These are phyloP conservation scores for Brachyistius frenatus DNA, from an alignment of 2,113 vertebrate species.

Conservation along the genomic window DNA sequence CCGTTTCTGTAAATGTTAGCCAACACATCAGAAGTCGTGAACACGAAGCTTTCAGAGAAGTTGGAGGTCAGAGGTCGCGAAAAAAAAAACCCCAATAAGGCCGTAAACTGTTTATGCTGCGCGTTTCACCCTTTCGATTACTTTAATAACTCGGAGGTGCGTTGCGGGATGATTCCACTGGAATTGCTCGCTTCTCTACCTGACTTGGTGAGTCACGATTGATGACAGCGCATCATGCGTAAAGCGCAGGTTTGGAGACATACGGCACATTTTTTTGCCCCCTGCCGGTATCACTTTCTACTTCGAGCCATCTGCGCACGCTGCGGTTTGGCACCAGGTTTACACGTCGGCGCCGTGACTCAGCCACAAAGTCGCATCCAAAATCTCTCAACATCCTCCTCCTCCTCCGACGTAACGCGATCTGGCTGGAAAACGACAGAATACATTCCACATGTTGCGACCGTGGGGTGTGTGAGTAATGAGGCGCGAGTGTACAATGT, in stretches of 20 bases:
- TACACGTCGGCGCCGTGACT: conserved; percentile 46
- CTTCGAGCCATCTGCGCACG: too few species aligned
- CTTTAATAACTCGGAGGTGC: not conserved
- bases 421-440: conserved; percentile 55
- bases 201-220: conserved; percentile 17
- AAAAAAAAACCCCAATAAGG: too few species aligned
- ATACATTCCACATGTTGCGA: conserved; percentile 48
- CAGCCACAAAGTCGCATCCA: conserved; percentile 40
- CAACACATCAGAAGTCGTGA: too few species aligned
- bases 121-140: too few species aligned
- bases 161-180: not conserved
- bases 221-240: not conserved
- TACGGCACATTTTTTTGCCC: conserved; percentile 35
- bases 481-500: conserved; percentile 33
- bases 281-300: conserved; percentile 1
- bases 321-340: not conserved
- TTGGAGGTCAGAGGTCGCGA: too few species aligned
- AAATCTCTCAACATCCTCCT: conserved; percentile 6
- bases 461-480: conserved; percentile 53
- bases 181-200: not conserved
- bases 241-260: conserved; percentile 37
- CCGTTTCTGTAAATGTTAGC: too few species aligned
- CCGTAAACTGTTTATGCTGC: too few species aligned
- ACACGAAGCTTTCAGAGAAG: too few species aligned
- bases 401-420: conserved; percentile 35